Evolutionary conservation across 2,888 invertebrate genomes (phyloP).

Genomic region (Habrosyne pyritoides): DNA sequence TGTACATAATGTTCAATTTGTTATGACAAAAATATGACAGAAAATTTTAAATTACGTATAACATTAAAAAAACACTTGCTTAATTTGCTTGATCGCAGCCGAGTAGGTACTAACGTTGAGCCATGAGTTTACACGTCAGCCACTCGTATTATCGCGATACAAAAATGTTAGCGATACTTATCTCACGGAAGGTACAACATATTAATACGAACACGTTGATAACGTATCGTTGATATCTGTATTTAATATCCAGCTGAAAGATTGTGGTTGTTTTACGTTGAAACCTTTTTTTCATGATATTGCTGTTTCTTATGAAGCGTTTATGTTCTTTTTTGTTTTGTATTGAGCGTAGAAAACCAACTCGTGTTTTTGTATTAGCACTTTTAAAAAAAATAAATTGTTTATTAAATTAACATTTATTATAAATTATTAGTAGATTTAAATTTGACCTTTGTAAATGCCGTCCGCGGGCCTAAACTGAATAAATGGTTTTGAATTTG

Average conservation of each 20-base stretch:
- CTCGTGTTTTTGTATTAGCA: too few species aligned
- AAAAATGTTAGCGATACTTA: conserved; percentile 5
- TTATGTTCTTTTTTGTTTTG: too few species aligned
- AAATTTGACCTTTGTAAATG: too few species aligned
- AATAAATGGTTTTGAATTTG: too few species aligned
- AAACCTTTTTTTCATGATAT: not conserved
- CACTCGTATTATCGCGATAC: conserved; percentile 15
- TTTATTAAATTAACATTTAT: too few species aligned
- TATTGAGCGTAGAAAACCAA: too few species aligned
- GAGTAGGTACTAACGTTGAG: conserved; percentile 23
- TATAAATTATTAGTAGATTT: too few species aligned
- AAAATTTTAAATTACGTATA: not conserved
- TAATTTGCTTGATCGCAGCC: conserved; percentile 28
- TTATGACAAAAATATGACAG: not conserved
- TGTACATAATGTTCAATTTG: not conserved
- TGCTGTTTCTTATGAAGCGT: too few species aligned
- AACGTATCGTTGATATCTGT: conserved; percentile 1
- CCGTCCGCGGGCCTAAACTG: too few species aligned
- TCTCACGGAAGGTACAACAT: conserved; percentile 2
- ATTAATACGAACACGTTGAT: conserved; percentile 5
- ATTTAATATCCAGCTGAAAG: conserved; percentile 10
- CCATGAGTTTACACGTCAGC: conserved; percentile 44
- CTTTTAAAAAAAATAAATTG: too few species aligned
- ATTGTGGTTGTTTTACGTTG: conserved; percentile 19
- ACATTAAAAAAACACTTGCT: conserved; percentile 9